A percentile compares a stretch with the other conserved stretches of the same genome.
Conservation (phyloP, 1,140 invertebrate species). For the Panonychus citri region DNA sequence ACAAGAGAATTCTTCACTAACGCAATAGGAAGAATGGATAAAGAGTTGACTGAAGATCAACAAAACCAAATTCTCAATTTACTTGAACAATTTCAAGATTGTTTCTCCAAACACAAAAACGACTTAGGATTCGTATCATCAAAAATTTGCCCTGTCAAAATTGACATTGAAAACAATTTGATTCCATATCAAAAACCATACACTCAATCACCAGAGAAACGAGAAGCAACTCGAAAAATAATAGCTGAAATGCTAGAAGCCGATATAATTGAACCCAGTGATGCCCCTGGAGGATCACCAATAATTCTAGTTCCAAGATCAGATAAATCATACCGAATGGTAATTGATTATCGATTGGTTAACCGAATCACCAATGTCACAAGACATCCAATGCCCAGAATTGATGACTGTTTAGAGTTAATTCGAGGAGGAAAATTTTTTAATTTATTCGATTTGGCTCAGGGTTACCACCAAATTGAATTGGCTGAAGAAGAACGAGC, state of each 20-base stretch:
- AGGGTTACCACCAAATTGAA: background rate
- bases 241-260: background rate
- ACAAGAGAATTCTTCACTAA: too few species aligned
- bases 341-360: background rate
- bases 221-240: background rate
- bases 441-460: background rate
- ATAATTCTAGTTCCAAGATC: background rate
- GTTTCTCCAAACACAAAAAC: too few species aligned
- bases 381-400: background rate
- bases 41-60: too few species aligned
- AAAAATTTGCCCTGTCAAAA: too few species aligned
- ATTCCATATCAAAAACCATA: background rate
- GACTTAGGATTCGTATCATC: too few species aligned
- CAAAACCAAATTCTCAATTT: too few species aligned
- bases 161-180: too few species aligned
- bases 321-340: background rate
- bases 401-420: background rate
- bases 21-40: too few species aligned
- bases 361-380: background rate
- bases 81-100: too few species aligned
- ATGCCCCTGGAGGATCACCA: slow-evolving; percentile 21
- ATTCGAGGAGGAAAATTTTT: background rate
- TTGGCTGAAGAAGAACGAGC: background rate
- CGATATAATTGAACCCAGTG: slow-evolving; percentile 14
- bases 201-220: background rate